phyloP scores from a whole-genome alignment of 1,140 invertebrate species.

The Brachionus rotundiformis region DNA sequence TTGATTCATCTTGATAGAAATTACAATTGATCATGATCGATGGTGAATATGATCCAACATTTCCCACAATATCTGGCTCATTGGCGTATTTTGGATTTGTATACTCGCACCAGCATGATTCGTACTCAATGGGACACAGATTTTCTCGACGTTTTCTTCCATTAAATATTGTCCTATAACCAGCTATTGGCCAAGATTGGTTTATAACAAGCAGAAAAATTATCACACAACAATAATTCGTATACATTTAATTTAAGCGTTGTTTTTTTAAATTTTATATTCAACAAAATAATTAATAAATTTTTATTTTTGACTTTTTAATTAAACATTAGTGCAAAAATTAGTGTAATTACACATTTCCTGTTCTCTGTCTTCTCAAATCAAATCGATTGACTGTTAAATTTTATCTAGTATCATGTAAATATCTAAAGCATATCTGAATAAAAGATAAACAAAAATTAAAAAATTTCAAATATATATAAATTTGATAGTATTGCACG shows the following conservation, averaged over 20 bases:
- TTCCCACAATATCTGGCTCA: neutral
- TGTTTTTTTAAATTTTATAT: neutral
- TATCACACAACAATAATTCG: neutral
- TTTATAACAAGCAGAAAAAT: neutral
- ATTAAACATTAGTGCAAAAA: neutral
- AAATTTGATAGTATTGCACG: neutral
- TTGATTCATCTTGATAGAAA: neutral
- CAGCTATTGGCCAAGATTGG: neutral
- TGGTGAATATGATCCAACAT: neutral
- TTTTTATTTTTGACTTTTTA: neutral
- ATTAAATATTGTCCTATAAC: neutral
- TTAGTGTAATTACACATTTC: neutral
- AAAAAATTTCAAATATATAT: neutral
- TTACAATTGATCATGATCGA: conserved; percentile 38
- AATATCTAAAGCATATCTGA: conserved; percentile 5
- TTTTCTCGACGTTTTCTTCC: neutral
- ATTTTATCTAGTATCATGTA: neutral
- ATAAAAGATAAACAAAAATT: neutral
- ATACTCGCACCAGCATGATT: conserved; percentile 34
- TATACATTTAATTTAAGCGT: neutral
- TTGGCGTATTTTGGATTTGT: neutral
- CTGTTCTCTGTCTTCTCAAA: neutral
- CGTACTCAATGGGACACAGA: conserved; percentile 23
- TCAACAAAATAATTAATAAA: neutral
- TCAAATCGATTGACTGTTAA: neutral